Percentiles rank a stretch among this genome's conserved stretches.
These are phyloP conservation scores for Phenganax subtilis DNA, from an alignment of 92 coral and sea anemone species.

Conservation along the genomic window DNA sequence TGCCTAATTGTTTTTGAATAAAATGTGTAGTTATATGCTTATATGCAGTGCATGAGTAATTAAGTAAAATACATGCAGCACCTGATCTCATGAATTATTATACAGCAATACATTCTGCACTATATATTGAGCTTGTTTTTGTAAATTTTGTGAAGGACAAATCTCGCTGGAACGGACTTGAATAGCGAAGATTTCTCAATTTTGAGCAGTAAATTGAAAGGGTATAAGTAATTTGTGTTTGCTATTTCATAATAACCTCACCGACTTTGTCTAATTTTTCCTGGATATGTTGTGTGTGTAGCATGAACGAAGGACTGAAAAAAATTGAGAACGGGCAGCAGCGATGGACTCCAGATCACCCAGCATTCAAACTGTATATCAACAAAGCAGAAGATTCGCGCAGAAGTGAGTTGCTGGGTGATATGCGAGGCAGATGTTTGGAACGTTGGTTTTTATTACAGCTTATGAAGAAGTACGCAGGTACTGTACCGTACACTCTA, in stretches of 20 bases:
- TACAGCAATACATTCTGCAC: too few relatives aligned
- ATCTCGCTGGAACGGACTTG: neutral
- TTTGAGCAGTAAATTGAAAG: conserved; percentile 8
- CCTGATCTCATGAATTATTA: neutral
- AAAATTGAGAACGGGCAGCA: conserved; percentile 41
- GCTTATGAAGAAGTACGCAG: conserved; percentile 56
- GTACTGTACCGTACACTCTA: conserved; percentile 4
- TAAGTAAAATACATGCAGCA: neutral
- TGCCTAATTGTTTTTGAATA: neutral
- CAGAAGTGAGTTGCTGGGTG: conserved; percentile 34
- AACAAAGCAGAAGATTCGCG: conserved; percentile 43
- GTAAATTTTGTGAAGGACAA: conserved; percentile 10
- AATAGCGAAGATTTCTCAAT: neutral
- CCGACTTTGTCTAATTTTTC: neutral
- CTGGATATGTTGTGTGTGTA: neutral
- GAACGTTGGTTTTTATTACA: conserved; percentile 57
- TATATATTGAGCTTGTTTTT: neutral
- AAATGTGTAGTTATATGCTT: neutral
- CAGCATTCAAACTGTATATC: conserved; percentile 38
- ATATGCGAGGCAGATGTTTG: conserved; percentile 48
- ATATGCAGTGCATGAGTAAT: neutral
- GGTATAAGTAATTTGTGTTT: neutral
- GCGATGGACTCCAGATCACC: conserved; percentile 50
- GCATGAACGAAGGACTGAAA: conserved; percentile 49
- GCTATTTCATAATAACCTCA: neutral